Evolutionary conservation across 2,113 vertebrate genomes (phyloP).

Genomic region (Malurus cyaneus): DNA sequence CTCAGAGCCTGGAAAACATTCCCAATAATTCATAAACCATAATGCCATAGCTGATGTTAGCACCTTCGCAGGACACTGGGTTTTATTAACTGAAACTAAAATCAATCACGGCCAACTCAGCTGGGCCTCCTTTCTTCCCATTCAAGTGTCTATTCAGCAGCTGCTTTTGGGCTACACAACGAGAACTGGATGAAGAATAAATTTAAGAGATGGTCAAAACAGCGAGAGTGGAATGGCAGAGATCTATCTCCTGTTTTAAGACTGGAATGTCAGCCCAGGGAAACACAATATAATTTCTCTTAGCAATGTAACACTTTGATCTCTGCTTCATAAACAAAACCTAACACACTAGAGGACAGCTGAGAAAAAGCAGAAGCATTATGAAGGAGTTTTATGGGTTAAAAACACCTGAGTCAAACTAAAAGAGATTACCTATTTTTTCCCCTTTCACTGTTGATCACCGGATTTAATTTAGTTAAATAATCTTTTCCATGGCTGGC

Average conservation of each 20-base stretch:
- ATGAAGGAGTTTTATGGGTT: not conserved
- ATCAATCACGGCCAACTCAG: not conserved
- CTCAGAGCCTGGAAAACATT: not conserved
- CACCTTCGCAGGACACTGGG: not conserved
- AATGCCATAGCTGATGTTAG: not conserved
- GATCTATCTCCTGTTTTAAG: conserved; percentile 1
- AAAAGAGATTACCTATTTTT: not conserved
- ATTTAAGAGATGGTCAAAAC: conserved; percentile 1
- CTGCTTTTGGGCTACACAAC: not conserved
- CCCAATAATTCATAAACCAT: not conserved
- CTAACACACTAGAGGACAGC: not conserved
- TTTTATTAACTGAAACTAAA: not conserved
- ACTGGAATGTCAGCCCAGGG: not conserved
- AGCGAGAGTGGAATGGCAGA: not conserved
- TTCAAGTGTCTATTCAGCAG: not conserved
- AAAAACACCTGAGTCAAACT: not conserved
- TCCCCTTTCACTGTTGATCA: not conserved
- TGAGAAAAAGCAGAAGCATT: not conserved
- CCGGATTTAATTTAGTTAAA: conserved; percentile 23
- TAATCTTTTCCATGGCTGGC: not conserved
- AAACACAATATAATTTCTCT: not conserved
- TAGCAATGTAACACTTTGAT: not conserved
- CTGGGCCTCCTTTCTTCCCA: not conserved
- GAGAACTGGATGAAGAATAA: not conserved
- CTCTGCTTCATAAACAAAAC: not conserved